Conservation (phyloP, 2,888 invertebrate species). For the Dusona sp. region DNA sequence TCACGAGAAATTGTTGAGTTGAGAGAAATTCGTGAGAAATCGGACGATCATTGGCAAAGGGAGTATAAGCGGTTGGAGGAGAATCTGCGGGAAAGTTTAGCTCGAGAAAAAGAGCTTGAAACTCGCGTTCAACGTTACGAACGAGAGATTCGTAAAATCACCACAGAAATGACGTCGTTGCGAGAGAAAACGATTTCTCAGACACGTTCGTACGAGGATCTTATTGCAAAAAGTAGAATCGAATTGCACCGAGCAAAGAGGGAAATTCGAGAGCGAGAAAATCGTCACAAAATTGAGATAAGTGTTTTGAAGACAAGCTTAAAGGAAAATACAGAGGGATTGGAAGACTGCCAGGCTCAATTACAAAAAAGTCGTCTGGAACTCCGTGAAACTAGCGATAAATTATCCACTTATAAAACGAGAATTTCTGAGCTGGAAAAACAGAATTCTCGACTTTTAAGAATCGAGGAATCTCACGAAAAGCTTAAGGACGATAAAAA, state of each 20-base stretch:
- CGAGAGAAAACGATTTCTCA: conserved; percentile 75
- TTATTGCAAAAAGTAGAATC: conserved; percentile 74
- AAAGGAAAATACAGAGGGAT: conserved; percentile 77
- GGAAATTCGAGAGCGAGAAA: conserved; percentile 78
- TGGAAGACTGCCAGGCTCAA: conserved; percentile 79
- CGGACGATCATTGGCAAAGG: conserved; percentile 72
- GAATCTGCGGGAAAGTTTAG: conserved; percentile 64
- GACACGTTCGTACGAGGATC: conserved; percentile 77
- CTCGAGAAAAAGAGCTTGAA: conserved; percentile 75
- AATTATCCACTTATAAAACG: conserved; percentile 71
- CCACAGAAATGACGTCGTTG: conserved; percentile 71
- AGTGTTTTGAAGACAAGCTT: conserved; percentile 76
- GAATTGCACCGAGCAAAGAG: conserved; percentile 75
- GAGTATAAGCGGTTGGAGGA: conserved; percentile 74
- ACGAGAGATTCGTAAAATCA: conserved; percentile 75
- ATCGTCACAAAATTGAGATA: conserved; percentile 76
- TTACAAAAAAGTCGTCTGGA: conserved; percentile 77
- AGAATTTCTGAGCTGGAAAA: conserved; percentile 75
- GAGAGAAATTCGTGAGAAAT: conserved; percentile 69
- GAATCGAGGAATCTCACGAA: conserved; percentile 76
- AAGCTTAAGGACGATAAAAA: conserved; percentile 78
- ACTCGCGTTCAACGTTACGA: conserved; percentile 72
- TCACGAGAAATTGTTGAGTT: conserved; percentile 72
- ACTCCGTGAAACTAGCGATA: conserved; percentile 74
- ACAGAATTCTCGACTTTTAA: conserved; percentile 64